These are phyloP conservation scores for Lacerta viridis DNA, from an alignment of 2,797 vertebrate genomes.

Conservation along the genomic window DNA sequence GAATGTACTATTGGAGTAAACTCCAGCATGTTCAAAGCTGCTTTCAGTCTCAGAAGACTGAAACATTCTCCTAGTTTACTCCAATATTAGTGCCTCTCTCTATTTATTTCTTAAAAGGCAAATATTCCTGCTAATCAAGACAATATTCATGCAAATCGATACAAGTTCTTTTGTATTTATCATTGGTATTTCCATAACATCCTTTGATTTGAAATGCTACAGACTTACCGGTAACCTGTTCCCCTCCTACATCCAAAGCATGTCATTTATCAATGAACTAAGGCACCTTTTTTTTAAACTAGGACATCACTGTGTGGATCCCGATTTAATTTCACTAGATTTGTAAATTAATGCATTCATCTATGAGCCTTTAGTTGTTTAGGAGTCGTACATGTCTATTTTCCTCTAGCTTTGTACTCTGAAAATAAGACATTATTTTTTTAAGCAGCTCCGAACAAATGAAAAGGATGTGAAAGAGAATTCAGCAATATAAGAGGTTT, in stretches of 20 bases:
- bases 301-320: not conserved
- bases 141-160: not conserved
- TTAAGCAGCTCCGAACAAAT: not conserved
- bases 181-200: too few relatives aligned
- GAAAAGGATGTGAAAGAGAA: not conserved
- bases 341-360: not conserved
- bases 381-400: not conserved
- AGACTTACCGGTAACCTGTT: not conserved
- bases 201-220: not conserved
- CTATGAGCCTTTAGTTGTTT: not conserved
- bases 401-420: not conserved
- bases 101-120: conserved; percentile 9
- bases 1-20: not conserved
- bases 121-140: too few relatives aligned
- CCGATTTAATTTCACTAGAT: not conserved
- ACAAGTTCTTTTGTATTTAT: too few relatives aligned
- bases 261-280: not conserved
- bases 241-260: not conserved
- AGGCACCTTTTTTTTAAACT: not conserved
- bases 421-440: not conserved
- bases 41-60: not conserved
- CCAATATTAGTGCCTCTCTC: accelerated
- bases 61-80: not conserved
- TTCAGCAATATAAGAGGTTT: not conserved
- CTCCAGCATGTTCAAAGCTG: not conserved